Conservation (phyloP, 2,113 vertebrate species). For the Mormyrus lacerda region DNA sequence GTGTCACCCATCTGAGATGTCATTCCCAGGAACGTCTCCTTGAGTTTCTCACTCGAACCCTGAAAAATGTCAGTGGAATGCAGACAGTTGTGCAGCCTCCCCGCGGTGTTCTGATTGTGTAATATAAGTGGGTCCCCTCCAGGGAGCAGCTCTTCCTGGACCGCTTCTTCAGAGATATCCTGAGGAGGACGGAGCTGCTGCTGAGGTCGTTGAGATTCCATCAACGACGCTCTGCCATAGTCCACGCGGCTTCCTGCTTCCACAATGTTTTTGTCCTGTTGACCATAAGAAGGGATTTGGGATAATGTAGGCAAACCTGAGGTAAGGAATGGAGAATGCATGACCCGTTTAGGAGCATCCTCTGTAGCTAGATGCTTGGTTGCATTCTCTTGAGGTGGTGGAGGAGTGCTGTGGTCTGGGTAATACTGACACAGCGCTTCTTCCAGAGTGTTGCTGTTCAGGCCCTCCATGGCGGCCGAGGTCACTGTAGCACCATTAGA, state of each 20-base stretch:
- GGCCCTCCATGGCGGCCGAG: conserved; percentile 73
- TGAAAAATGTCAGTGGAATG: conserved; percentile 63
- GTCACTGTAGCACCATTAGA: conserved; percentile 84
- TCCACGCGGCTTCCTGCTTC: conserved; percentile 50
- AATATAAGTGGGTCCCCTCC: conserved; percentile 53
- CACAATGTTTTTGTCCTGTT: conserved; percentile 59
- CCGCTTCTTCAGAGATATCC: conserved; percentile 43
- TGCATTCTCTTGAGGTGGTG: conserved; percentile 67
- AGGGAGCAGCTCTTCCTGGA: conserved; percentile 50
- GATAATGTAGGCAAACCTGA: conserved; percentile 77
- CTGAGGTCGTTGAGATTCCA: conserved; percentile 53
- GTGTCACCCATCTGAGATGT: conserved; percentile 39
- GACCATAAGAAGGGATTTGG: conserved; percentile 71
- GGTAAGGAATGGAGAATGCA: conserved; percentile 69
- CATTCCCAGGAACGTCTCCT: conserved; percentile 56
- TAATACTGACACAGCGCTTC: conserved; percentile 83
- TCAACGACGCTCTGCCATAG: conserved; percentile 51
- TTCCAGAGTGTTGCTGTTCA: conserved; percentile 73
- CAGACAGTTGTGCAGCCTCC: conserved; percentile 56
- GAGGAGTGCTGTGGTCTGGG: conserved; percentile 78
- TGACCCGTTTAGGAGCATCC: conserved; percentile 61
- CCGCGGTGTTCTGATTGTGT: conserved; percentile 55
- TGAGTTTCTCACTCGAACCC: conserved; percentile 63
- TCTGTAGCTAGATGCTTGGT: conserved; percentile 66
- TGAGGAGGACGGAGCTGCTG: conserved; percentile 43